Conservation (phyloP, 2,113 vertebrate genomes). For the Glaucidium brasilianum region DNA sequence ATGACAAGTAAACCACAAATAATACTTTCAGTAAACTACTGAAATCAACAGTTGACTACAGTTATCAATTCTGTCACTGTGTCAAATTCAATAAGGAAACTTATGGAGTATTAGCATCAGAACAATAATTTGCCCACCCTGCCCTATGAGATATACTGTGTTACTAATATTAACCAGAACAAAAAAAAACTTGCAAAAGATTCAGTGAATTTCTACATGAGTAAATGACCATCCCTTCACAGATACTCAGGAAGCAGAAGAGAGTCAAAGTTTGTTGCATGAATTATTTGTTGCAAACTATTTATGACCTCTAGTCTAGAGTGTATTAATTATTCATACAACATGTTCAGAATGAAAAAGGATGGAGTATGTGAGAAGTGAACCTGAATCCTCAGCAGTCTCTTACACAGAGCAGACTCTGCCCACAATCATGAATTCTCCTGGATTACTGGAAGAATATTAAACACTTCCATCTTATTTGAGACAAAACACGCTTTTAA, state of each 20-base stretch:
- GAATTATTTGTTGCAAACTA: slow-evolving; percentile 5
- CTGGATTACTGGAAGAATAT: neutral
- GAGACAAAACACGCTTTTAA: neutral
- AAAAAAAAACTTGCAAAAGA: neutral
- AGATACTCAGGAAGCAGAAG: neutral
- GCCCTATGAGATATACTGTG: neutral
- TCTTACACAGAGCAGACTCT: neutral
- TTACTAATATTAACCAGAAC: neutral
- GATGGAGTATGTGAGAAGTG: neutral
- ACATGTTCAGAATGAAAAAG: neutral
- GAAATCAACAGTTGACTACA: neutral
- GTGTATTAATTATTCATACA: slow-evolving; percentile 15
- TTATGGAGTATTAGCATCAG: neutral
- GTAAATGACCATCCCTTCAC: neutral
- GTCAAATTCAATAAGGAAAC: neutral
- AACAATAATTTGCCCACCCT: neutral
- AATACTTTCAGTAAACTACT: neutral
- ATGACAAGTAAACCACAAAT: neutral
- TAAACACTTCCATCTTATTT: neutral
- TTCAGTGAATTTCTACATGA: neutral
- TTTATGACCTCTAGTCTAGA: neutral
- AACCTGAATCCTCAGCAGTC: neutral
- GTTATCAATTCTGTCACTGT: neutral
- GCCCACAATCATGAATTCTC: neutral
- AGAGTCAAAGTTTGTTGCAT: neutral